phyloP scores from a whole-genome alignment of 2,888 invertebrate genomes.

The Parnassius smintheus region DNA sequence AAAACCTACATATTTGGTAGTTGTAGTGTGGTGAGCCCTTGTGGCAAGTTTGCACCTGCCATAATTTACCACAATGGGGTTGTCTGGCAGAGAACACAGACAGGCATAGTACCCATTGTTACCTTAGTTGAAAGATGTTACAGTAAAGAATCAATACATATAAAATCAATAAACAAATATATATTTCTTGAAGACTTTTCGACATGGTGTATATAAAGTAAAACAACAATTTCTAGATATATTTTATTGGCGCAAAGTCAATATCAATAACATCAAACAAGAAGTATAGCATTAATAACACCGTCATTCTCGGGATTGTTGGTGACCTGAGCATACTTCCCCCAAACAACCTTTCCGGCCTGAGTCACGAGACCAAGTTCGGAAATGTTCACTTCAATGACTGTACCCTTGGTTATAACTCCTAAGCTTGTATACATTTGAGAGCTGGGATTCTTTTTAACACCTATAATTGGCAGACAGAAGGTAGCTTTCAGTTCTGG shows the following conservation, averaged over 20 bases:
- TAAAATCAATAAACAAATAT: too few species aligned
- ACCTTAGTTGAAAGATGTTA: too few species aligned
- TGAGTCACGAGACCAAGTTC: constrained; percentile 99
- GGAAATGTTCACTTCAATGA: constrained; percentile 98
- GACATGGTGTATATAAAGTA: constrained; percentile 23
- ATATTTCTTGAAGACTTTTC: too few species aligned
- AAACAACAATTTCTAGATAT: constrained; percentile 33
- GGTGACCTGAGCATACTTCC: constrained; percentile 99
- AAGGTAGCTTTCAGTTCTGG: constrained; percentile 99
- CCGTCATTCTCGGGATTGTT: constrained; percentile 99
- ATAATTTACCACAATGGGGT: too few species aligned
- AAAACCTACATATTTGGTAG: too few species aligned
- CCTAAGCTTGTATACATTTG: constrained; percentile 98
- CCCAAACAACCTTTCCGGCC: constrained; percentile 99
- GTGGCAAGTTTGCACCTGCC: too few species aligned
- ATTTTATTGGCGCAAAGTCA: constrained; percentile 38
- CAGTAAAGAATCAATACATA: too few species aligned
- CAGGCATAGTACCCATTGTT: too few species aligned
- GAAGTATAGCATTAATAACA: constrained; percentile 98
- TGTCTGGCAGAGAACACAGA: too few species aligned
- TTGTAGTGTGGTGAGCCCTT: too few species aligned
- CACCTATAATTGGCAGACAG: constrained; percentile 97
- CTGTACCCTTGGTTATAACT: constrained; percentile 99
- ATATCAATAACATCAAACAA: constrained; percentile 84
- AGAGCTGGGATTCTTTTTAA: constrained; percentile 99